Percentiles rank a stretch among this genome's conserved stretches.
Evolutionary conservation across 2,888 invertebrate genomes (phyloP).

Genomic region (Therioaphis trifolii): DNA sequence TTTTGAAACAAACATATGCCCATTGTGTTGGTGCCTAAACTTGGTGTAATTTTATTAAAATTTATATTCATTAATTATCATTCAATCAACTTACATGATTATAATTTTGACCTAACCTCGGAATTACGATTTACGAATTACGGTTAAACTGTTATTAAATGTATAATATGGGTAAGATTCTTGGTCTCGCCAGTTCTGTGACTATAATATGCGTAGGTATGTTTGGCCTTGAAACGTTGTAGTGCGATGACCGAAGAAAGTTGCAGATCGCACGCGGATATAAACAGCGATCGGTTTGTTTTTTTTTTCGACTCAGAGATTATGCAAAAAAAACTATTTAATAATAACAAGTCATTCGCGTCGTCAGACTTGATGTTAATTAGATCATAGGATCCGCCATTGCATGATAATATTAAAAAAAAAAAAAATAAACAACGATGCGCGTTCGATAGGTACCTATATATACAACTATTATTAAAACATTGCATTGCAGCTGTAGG

Average conservation of each 20-base stretch:
- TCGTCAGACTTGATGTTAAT: background rate
- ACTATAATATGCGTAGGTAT: background rate
- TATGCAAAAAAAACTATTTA: background rate
- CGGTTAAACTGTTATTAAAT: too few relatives aligned
- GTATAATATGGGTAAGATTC: too few relatives aligned
- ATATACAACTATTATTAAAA: background rate
- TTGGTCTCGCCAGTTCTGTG: background rate
- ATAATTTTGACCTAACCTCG: background rate
- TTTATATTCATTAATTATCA: too few relatives aligned
- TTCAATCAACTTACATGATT: too few relatives aligned
- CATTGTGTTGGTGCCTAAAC: too few relatives aligned
- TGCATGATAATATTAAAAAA: background rate
- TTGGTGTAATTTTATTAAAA: too few relatives aligned
- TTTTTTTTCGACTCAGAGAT: background rate
- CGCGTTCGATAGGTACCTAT: background rate
- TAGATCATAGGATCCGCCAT: background rate
- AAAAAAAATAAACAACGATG: background rate
- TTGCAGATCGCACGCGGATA: background rate
- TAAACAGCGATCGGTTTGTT: constrained; percentile 4
- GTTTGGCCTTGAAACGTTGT: constrained; percentile 20
- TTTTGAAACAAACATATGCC: too few relatives aligned
- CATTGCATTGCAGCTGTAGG: background rate
- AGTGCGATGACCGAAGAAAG: constrained; percentile 57
- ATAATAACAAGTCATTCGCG: background rate
- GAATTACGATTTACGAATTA: too few relatives aligned